Evolutionary conservation across 2,113 vertebrate species (phyloP).

Genomic region (Melanerpes formicivorus): DNA sequence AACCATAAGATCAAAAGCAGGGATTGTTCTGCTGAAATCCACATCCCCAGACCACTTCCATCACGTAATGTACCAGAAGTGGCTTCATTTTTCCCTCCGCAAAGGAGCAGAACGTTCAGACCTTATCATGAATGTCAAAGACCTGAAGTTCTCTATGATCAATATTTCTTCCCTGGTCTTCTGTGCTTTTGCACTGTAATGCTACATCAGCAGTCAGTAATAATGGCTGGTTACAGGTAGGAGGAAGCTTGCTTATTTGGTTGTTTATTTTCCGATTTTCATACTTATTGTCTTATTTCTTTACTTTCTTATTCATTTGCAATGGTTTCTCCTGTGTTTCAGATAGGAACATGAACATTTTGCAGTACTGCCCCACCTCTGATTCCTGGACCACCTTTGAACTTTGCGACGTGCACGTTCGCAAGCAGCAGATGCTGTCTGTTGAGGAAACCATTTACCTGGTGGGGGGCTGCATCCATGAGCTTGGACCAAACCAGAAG

Average conservation of each 20-base stretch:
- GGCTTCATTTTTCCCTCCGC: background rate
- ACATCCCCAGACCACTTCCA: background rate
- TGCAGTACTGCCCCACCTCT: conserved; percentile 88
- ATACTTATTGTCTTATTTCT: background rate
- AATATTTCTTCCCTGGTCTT: background rate
- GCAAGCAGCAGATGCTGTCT: conserved; percentile 98
- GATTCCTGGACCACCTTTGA: conserved; percentile 88
- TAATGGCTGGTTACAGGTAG: background rate
- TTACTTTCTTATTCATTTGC: background rate
- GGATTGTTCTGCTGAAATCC: background rate
- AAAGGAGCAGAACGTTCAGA: background rate
- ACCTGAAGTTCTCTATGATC: background rate
- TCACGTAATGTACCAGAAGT: background rate
- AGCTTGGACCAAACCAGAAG: conserved; percentile 76
- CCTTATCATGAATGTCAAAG: background rate
- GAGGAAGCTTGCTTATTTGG: background rate
- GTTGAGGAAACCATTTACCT: conserved; percentile 95
- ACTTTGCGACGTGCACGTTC: conserved; percentile 85
- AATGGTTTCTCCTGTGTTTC: conserved; percentile 41
- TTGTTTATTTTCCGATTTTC: too few relatives aligned
- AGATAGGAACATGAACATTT: conserved; percentile 91
- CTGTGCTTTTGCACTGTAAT: background rate
- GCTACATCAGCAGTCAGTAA: background rate
- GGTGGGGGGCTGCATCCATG: conserved; percentile 92
- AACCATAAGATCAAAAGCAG: background rate